A percentile compares a stretch with the other conserved stretches of the same genome.
Conservation (phyloP, 2,797 vertebrate species). For the Neosalanx taihuensis region DNA sequence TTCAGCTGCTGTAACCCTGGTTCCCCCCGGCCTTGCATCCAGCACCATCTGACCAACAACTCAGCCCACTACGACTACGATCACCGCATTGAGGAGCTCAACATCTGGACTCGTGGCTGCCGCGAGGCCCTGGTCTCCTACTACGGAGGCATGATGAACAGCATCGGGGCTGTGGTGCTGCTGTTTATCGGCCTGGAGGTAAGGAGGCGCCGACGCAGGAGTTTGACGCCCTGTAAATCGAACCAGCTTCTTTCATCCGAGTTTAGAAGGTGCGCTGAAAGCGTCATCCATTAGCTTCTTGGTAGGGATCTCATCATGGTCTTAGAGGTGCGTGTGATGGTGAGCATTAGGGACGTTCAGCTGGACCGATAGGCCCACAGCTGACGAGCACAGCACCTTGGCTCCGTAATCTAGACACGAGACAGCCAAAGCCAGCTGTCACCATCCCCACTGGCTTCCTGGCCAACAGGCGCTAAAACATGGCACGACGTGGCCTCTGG, state of each 20-base stretch:
- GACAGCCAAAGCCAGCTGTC: not conserved
- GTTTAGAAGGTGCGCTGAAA: no score
- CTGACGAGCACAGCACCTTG: not conserved
- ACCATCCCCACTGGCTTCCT: not conserved
- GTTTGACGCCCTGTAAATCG: no score
- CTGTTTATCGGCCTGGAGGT: slow-evolving; percentile 66
- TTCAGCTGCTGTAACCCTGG: slow-evolving; percentile 84
- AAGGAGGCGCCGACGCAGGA: not conserved
- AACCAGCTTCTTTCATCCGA: no score
- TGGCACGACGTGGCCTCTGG: not conserved
- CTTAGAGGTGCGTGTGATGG: no score
- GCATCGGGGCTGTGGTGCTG: slow-evolving; percentile 64
- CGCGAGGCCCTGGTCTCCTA: slow-evolving; percentile 72
- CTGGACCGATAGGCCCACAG: not conserved
- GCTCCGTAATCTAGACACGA: not conserved
- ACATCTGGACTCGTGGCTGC: slow-evolving; percentile 75
- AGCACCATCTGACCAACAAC: slow-evolving; percentile 81
- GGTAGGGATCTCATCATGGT: no score
- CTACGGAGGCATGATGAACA: slow-evolving; percentile 76
- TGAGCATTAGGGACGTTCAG: not conserved
- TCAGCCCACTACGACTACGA: slow-evolving; percentile 82
- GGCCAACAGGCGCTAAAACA: not conserved
- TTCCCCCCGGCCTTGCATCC: slow-evolving; percentile 80
- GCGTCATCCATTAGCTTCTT: no score
- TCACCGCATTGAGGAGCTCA: slow-evolving; percentile 79